A percentile compares a stretch with the other conserved stretches of the same genome.
phyloP scores from a whole-genome alignment of 1,140 invertebrate genomes.

The Archegozetes longisetosus region DNA sequence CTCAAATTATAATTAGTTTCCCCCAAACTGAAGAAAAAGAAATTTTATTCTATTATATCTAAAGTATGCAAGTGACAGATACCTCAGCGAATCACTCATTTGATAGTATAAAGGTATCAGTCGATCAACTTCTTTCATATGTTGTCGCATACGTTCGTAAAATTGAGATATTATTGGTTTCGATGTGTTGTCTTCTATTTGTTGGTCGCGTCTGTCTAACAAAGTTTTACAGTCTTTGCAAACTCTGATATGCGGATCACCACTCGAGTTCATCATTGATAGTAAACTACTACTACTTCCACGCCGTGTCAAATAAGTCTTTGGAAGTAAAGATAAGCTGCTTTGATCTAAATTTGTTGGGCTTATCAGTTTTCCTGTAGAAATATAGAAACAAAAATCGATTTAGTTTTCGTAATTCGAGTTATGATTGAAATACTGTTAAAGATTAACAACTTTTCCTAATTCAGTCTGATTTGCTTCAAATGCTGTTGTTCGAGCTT shows the following conservation, averaged over 20 bases:
- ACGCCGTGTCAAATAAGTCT: conserved; percentile 17
- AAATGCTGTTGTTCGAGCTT: no score
- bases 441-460: no score
- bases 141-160: conserved; percentile 58
- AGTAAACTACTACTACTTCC: conserved; percentile 28
- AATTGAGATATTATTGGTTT: conserved; percentile 61
- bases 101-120: conserved; percentile 65
- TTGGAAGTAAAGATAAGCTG: not conserved
- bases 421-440: no score
- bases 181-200: conserved; percentile 57
- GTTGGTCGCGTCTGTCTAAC: conserved; percentile 57
- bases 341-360: not conserved
- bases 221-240: conserved; percentile 64
- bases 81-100: conserved; percentile 54
- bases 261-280: conserved; percentile 32
- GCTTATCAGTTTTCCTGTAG: not conserved
- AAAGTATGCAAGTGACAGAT: conserved; percentile 15
- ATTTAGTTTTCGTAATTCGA: no score
- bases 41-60: conserved; percentile 2
- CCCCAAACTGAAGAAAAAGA: conserved; percentile 44
- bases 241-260: conserved; percentile 42
- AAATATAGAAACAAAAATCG: not conserved
- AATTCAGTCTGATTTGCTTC: no score
- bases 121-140: conserved; percentile 55
- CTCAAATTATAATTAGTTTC: conserved; percentile 67